Base-by-base conservation (phyloP, 2,797 vertebrate species). In the Nyctibius grandis region DNA sequence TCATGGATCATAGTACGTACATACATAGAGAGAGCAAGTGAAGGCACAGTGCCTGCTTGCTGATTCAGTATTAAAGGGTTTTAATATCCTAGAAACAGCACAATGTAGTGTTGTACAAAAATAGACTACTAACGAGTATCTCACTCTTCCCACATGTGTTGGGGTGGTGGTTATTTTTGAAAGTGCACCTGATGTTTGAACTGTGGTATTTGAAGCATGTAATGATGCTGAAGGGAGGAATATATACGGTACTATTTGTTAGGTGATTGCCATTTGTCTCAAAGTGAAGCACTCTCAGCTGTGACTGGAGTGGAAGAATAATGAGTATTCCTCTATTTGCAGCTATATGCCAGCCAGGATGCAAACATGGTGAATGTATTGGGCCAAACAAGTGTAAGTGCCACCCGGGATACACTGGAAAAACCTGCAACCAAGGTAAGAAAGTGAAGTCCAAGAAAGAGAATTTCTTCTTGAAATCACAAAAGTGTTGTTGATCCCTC, bases 381-480 rank as follows among this genome's bases (percentile, higher is more conserved):
- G 99, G 99, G 95, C 99, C 99, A 48, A 99, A 99, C 97, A 99
- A 99, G 97, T 99, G 99, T 98, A 99, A 99, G 97, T 99, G 99
- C 92, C 98, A 99, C 59, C 98, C 98, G 1, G 99, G 99, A 88
- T 99, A 98, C 97, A 98, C 98, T 2, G 99, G 99, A 86, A 99
- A 99, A 98, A 99, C 99, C 94, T 99, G 99, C 98, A 99, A 98
- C 95, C 99, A 99, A 98, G 99, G 99, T 99, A 98, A 98, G 98
- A 79, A 85, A 53, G 28, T 16, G 21, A 45, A 56, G n/a, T 31
- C 33, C 38, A 25, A 61, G 47, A 42, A 60, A 60, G 12, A 63
- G 3, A 76, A 54, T 59, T 85, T 34, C 8, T 36, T 86, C 31
- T 50, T 44, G 33, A 85, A 45, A 72, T 77, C 4, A 3, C 25